phyloP scores from a whole-genome alignment of 2,888 invertebrate species.

The Hydrotaea diabolus region DNA sequence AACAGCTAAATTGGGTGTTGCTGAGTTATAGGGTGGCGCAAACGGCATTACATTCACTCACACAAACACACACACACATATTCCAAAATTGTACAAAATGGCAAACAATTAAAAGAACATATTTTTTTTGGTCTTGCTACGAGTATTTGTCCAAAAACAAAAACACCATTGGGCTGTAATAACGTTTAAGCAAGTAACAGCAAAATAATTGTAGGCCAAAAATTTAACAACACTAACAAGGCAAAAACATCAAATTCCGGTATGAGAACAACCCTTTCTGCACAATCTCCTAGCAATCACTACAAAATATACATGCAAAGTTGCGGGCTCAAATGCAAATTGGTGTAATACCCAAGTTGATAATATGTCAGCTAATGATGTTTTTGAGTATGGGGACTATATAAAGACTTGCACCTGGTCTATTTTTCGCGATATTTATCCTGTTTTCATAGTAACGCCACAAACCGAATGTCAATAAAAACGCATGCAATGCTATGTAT shows the following conservation, averaged over 20 bases:
- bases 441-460: too few species aligned
- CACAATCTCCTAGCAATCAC: too few species aligned
- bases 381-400: too few species aligned
- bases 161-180: not conserved
- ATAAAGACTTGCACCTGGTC: too few species aligned
- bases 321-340: too few species aligned
- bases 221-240: constrained; percentile 47
- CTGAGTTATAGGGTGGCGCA: constrained; percentile 31
- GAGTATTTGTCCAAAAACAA: not conserved
- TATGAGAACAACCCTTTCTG: not conserved
- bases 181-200: constrained; percentile 37
- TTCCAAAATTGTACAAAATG: constrained; percentile 67
- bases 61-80: not conserved
- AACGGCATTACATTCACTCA: not conserved
- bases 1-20: constrained; percentile 38
- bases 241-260: constrained; percentile 36
- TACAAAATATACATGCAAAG: too few species aligned
- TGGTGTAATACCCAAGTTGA: too few species aligned
- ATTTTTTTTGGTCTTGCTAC: not conserved
- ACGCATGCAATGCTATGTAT: too few species aligned
- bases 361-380: too few species aligned
- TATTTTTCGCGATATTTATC: too few species aligned
- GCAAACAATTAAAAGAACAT: constrained; percentile 76
- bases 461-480: too few species aligned
- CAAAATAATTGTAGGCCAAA: constrained; percentile 55